phyloP scores from a whole-genome alignment of 2,113 vertebrate species.

The Apodemus sylvaticus region DNA sequence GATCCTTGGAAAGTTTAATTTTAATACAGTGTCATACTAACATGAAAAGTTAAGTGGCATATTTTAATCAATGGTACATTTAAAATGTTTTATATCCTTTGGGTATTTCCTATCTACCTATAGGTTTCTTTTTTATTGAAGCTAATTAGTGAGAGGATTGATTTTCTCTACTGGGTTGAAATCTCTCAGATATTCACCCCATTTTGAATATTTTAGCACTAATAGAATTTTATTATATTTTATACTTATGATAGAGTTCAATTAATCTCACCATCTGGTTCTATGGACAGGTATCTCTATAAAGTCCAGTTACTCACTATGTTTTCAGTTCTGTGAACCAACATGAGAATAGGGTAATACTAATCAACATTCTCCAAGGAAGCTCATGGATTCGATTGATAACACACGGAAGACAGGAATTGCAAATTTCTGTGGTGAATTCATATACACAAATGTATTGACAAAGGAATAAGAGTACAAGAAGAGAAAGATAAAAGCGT shows the following conservation, averaged over 20 bases:
- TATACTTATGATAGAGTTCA: conserved; percentile 34
- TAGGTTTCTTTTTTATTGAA: not conserved
- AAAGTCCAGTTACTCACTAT: not conserved
- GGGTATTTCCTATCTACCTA: not conserved
- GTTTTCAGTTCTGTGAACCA: not conserved
- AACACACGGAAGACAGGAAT: too few relatives aligned
- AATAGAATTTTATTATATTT: conserved; percentile 30
- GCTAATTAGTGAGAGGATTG: conserved; percentile 21
- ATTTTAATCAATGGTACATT: conserved; percentile 5
- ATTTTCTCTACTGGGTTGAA: not conserved
- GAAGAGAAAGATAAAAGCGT: not conserved
- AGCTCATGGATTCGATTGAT: not conserved
- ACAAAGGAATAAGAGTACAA: not conserved
- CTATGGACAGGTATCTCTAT: not conserved
- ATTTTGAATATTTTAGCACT: conserved; percentile 30
- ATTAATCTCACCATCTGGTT: not conserved
- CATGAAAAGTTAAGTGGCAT: not conserved
- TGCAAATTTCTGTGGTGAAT: not conserved
- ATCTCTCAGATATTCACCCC: not conserved
- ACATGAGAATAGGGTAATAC: not conserved
- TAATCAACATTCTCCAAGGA: not conserved
- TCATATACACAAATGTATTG: not conserved
- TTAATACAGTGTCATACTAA: conserved; percentile 5
- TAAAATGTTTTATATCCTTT: not conserved
- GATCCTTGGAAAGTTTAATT: not conserved